phyloP scores from a whole-genome alignment of 35 echinoderm and acorn worm genomes.

The Anneissia japonica region DNA sequence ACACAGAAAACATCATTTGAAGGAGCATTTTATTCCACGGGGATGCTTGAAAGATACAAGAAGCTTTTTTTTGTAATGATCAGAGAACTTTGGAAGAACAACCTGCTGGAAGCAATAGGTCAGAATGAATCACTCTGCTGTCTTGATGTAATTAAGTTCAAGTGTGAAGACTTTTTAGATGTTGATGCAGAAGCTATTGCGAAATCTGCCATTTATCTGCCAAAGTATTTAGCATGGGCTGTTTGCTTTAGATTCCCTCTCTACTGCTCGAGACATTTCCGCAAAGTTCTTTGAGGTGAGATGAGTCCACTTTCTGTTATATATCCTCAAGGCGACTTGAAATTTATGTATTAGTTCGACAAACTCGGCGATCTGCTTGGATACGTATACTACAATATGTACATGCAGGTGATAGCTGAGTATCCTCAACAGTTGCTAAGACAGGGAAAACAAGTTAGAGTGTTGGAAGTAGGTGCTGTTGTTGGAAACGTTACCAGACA shows the following conservation, averaged over 20 bases:
- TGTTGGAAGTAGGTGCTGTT: not conserved
- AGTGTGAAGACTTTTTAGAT: constrained; percentile 1
- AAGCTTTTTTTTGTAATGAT: constrained; percentile 5
- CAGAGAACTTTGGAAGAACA: not conserved
- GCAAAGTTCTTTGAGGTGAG: not conserved
- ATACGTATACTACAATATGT: constrained; percentile 9
- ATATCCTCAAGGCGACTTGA: not conserved
- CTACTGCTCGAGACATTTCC: not conserved
- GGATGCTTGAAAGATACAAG: constrained; percentile 4
- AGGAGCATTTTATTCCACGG: not conserved
- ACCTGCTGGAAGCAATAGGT: not conserved
- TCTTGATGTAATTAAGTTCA: constrained; percentile 2
- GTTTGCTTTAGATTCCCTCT: constrained; percentile 2
- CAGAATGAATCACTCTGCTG: not conserved
- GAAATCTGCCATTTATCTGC: not conserved
- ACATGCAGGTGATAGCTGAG: constrained; percentile 5
- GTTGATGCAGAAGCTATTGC: not conserved
- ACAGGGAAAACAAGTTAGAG: not conserved
- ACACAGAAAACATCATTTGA: constrained; percentile 5
- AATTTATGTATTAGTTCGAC: not conserved
- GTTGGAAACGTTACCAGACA: constrained; percentile 5
- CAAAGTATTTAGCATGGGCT: too few species aligned
- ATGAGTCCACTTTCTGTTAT: constrained; percentile 3
- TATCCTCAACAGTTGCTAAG: not conserved
- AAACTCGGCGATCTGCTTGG: not conserved